These are phyloP conservation scores for Ornithoptera alexandrae DNA, from an alignment of 2,888 invertebrate species.

Conservation along the genomic window DNA sequence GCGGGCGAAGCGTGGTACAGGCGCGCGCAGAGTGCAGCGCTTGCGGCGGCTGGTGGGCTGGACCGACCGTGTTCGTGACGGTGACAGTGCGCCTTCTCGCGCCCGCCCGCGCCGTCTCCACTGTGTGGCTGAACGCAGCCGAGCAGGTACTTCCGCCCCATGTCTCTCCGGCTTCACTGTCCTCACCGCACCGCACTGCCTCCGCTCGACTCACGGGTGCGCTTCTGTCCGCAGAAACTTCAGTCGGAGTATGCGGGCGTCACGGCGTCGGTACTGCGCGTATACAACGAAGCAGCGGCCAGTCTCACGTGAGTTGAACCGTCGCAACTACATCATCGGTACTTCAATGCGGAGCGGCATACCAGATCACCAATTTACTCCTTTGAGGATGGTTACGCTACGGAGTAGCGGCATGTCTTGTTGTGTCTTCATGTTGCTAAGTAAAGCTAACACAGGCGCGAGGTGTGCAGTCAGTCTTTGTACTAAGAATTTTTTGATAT, in stretches of 20 bases:
- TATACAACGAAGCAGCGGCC: conserved; percentile 59
- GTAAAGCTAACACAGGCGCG: background rate
- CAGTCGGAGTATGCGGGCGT: conserved; percentile 63
- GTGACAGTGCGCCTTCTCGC: conserved; percentile 51
- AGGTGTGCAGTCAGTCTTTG: background rate
- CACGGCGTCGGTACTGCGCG: conserved; percentile 50
- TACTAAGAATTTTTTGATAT: background rate
- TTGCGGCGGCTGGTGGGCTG: conserved; percentile 44
- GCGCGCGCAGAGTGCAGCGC: conserved; percentile 51
- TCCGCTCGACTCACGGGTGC: background rate
- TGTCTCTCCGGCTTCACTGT: background rate
- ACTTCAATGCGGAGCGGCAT: background rate
- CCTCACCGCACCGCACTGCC: background rate
- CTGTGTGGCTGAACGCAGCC: conserved; percentile 60
- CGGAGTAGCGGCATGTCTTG: background rate
- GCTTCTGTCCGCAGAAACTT: conserved; percentile 46
- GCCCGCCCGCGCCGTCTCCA: conserved; percentile 48
- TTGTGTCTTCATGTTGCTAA: background rate
- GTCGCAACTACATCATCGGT: background rate
- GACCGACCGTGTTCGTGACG: conserved; percentile 49
- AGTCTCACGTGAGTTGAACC: conserved; percentile 48
- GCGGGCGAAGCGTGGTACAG: conserved; percentile 37
- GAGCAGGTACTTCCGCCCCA: conserved; percentile 47
- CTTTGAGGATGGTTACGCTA: background rate
- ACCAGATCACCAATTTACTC: background rate